Evolutionary conservation across 2,113 vertebrate genomes (phyloP), one percentile per base, ranked within the genome.

Genomic region (Sinocyclocheilus maitianheensis): DNA sequence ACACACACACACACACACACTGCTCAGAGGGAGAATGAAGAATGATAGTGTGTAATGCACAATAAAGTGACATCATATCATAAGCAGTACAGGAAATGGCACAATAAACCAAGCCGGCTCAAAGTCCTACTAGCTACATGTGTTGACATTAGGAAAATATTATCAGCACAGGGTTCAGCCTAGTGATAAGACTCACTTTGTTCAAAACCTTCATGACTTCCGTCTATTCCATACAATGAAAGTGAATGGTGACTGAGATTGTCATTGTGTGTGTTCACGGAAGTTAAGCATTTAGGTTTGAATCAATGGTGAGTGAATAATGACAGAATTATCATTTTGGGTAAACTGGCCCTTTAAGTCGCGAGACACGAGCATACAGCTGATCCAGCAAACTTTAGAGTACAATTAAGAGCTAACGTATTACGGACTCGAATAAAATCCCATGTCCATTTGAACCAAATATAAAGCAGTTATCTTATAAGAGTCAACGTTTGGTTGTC

Each of bases 341-440:
- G 55, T 63, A 18, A 63, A 40, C 53, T 34, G 40, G 22, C 55
- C 18, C 77, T 83, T 48, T 40, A 71, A 71, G 24, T 20, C 18
- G 46, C 46, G 6, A 83, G 46, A 71, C 81, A 83, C 22, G 65
- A 24, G 65, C 81, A 71, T 53, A 43, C 69, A 74, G 53, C 82
- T 43, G 81, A 84, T 74, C 81, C 69, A 55, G 81, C 67, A 83
- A 84, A 84, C 82, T 84, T 84, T 84, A 37, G 51, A 60, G 51
- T 16, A 24, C 37, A 81, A 67, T 63, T 81, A 40, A 30, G 2
- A 26, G 14, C 18, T 6, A 30, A 30, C 30, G 30, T 30, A 65
- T 24, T 2, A 24, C 3, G 18, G n/a, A 65, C 37, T 65, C 12
- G 48, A 58, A 40, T 12, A 69, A 55, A 48, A 81, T 3, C 9